A percentile compares a stretch with the other conserved stretches of the same genome.
phyloP scores from a whole-genome alignment of 2,113 vertebrate genomes.

The Picathartes gymnocephalus region DNA sequence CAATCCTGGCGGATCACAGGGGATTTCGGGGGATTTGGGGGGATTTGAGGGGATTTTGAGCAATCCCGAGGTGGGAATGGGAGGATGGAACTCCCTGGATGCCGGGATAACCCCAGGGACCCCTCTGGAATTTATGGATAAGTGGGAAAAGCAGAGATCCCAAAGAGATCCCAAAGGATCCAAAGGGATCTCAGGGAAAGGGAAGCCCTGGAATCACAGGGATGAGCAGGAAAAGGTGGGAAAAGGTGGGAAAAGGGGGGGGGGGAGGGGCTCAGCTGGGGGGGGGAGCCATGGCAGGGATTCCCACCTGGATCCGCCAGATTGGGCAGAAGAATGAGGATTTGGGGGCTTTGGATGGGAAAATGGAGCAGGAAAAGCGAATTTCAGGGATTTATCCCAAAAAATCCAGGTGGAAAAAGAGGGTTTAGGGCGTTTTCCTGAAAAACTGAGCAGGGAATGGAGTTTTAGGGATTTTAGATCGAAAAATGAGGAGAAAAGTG shows the following conservation, averaged over 20 bases:
- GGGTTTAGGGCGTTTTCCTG: accelerated
- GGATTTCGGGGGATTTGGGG: no score
- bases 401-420: accelerated
- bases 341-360: background rate
- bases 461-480: accelerated
- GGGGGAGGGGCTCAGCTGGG: background rate
- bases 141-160: no score
- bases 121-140: no score
- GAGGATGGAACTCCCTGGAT: no score
- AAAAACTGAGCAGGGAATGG: accelerated
- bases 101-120: no score
- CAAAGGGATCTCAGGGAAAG: background rate
- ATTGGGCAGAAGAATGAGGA: background rate
- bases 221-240: background rate
- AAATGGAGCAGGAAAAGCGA: background rate
- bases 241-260: no score
- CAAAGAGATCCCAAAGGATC: background rate
- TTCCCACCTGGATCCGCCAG: background rate
- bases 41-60: no score
- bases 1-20: no score
- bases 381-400: background rate
- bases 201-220: background rate
- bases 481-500: background rate
- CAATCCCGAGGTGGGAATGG: no score
- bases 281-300: background rate